Evolutionary conservation across 1,140 invertebrate genomes (phyloP).

Genomic region (fruit fly (Drosophila melanogaster)): DNA sequence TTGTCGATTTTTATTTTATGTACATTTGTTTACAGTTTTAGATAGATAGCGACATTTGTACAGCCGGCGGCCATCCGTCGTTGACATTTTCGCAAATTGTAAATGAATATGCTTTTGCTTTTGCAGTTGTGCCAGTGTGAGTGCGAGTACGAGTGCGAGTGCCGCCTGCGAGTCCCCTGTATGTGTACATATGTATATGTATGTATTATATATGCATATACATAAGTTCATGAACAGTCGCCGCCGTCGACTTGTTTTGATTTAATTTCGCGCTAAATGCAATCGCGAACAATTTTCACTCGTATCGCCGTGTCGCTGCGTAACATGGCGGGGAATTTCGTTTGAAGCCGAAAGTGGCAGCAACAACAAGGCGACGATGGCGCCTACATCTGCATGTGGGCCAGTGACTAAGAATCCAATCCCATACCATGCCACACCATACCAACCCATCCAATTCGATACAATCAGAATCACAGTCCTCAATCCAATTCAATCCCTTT

Average conservation of each 20-base stretch:
- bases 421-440: not conserved
- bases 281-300: conserved; percentile 70
- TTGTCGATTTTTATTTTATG: conserved; percentile 80
- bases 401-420: conserved; percentile 65
- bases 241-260: conserved; percentile 74
- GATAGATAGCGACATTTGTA: conserved; percentile 82
- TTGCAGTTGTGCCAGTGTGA: conserved; percentile 50
- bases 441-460: not conserved
- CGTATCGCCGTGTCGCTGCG: conserved; percentile 46
- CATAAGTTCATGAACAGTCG: conserved; percentile 76
- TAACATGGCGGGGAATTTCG: conserved; percentile 78
- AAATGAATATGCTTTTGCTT: conserved; percentile 75
- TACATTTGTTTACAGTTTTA: conserved; percentile 83
- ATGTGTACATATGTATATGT: conserved; percentile 24
- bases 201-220: conserved; percentile 5
- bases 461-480: not conserved
- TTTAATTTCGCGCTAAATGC: conserved; percentile 81
- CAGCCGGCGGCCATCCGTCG: conserved; percentile 62
- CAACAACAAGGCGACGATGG: conserved; percentile 34
- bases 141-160: conserved; percentile 11
- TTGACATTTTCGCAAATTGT: conserved; percentile 81
- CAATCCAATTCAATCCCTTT: conserved; percentile 52
- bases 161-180: not conserved
- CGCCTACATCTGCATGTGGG: conserved; percentile 57
- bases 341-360: conserved; percentile 72